Evolutionary conservation across 2,888 invertebrate species (phyloP).

Genomic region (Rutpela maculata): DNA sequence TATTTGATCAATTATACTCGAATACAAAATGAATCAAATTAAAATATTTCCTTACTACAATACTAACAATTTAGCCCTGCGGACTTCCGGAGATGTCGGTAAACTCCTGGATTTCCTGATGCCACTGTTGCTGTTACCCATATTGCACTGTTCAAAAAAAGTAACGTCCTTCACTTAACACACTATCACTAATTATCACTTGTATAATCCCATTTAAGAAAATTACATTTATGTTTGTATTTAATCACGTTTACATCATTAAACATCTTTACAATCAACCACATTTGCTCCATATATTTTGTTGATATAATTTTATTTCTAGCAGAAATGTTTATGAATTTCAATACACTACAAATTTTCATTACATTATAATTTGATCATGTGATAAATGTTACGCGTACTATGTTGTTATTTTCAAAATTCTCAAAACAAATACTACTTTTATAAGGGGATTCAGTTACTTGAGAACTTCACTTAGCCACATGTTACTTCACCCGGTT

Average conservation of each 20-base stretch:
- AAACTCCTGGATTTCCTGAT: slow-evolving; percentile 81
- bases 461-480: too few species aligned
- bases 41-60: background rate
- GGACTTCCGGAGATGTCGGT: slow-evolving; percentile 81
- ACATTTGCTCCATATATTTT: background rate
- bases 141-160: slow-evolving; percentile 46
- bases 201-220: background rate
- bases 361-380: too few species aligned
- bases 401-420: too few species aligned
- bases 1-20: too few species aligned
- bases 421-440: too few species aligned
- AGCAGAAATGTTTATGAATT: too few species aligned
- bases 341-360: too few species aligned
- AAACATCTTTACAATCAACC: background rate
- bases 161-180: background rate
- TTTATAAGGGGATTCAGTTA: too few species aligned
- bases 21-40: too few species aligned
- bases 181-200: slow-evolving; percentile 8
- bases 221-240: background rate
- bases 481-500: background rate
- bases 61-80: slow-evolving; percentile 65
- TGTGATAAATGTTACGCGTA: too few species aligned
- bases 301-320: too few species aligned
- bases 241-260: background rate
- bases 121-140: slow-evolving; percentile 70